phyloP scores from a whole-genome alignment of 2,888 invertebrate genomes.

The Lithodes maja region DNA sequence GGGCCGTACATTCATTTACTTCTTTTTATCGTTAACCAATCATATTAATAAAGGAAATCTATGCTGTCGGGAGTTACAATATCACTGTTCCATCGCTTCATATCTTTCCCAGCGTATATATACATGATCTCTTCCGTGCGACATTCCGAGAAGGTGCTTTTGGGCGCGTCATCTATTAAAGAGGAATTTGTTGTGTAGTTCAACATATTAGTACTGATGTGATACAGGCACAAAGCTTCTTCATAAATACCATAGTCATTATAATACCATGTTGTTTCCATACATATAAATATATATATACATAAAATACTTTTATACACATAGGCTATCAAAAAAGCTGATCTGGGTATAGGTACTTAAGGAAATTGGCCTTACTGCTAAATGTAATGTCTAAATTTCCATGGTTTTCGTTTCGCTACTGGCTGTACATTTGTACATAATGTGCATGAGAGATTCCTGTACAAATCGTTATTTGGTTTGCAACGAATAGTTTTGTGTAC shows the following conservation, averaged over 20 bases:
- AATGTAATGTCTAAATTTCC: neutral
- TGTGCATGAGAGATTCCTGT: neutral
- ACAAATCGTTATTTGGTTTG: constrained; percentile 4
- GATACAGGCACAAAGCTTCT: neutral
- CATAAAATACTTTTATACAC: constrained; percentile 1
- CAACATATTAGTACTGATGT: neutral
- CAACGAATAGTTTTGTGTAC: constrained; percentile 15
- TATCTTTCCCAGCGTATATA: too few species aligned
- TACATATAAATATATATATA: neutral
- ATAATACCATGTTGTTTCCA: neutral
- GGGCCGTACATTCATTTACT: too few species aligned
- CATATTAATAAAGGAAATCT: too few species aligned
- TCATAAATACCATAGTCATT: neutral
- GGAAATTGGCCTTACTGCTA: constrained; percentile 12
- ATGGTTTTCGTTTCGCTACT: neutral
- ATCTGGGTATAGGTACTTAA: neutral
- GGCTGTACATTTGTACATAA: neutral
- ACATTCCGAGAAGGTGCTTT: too few species aligned
- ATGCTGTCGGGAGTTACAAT: too few species aligned
- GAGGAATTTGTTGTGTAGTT: neutral
- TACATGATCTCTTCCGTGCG: too few species aligned
- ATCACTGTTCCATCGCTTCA: too few species aligned
- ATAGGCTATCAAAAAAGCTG: neutral
- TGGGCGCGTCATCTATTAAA: neutral
- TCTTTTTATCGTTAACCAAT: too few species aligned